Conservation (phyloP, 2,797 vertebrate genomes). For the Sus cebifrons region DNA sequence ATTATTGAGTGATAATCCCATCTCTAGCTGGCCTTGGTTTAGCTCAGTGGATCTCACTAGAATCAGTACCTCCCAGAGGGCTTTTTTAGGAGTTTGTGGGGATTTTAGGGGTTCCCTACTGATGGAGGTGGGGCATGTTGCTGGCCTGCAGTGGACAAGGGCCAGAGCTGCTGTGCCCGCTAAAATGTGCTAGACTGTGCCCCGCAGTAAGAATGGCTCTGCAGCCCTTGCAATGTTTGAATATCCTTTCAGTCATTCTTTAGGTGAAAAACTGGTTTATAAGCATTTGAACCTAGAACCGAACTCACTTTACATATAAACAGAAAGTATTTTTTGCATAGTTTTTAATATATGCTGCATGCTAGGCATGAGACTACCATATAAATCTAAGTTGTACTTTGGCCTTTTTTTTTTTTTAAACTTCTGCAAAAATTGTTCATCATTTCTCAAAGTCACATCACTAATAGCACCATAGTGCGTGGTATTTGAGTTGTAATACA, state of each 20-base stretch:
- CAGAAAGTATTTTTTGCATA: neutral
- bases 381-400: neutral
- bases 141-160: neutral
- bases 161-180: no score
- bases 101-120: neutral
- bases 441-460: neutral
- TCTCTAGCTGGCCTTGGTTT: neutral
- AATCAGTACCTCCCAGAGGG: neutral
- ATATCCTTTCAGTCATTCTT: neutral
- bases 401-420: neutral
- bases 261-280: neutral
- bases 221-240: neutral
- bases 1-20: neutral
- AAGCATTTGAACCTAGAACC: neutral
- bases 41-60: neutral
- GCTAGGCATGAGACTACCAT: neutral
- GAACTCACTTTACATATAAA: conserved; percentile 15
- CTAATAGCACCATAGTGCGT: neutral
- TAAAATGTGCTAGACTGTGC: neutral
- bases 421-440: neutral
- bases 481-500: neutral
- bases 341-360: neutral
- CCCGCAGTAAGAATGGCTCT: neutral
- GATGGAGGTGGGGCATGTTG: neutral
- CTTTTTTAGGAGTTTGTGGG: neutral